These are phyloP conservation scores for Torymus aiolomorphi DNA, from an alignment of 2,888 invertebrate species.

Conservation along the genomic window DNA sequence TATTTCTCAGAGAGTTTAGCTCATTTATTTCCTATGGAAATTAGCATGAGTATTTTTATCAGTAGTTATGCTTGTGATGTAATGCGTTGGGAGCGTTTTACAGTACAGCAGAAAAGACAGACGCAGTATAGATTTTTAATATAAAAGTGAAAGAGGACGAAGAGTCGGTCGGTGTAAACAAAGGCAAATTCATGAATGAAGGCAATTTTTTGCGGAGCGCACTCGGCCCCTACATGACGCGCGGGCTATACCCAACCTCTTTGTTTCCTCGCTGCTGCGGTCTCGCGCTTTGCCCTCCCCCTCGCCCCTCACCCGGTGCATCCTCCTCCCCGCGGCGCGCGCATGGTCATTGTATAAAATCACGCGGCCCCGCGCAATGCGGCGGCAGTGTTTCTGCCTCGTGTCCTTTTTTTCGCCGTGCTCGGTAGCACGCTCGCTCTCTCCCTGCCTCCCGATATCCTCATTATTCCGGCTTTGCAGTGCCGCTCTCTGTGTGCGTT, in stretches of 20 bases:
- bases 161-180: slow-evolving; percentile 61
- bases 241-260: slow-evolving; percentile 48
- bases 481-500: neutral
- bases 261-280: slow-evolving; percentile 29
- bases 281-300: slow-evolving; percentile 38
- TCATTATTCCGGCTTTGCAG: slow-evolving; percentile 47
- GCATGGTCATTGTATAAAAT: slow-evolving; percentile 52
- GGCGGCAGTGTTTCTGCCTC: neutral
- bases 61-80: too few species aligned
- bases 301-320: slow-evolving; percentile 37
- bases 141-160: slow-evolving; percentile 27
- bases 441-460: slow-evolving; percentile 40
- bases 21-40: too few species aligned
- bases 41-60: too few species aligned
- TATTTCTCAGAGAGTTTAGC: neutral
- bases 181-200: slow-evolving; percentile 81
- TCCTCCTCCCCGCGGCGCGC: slow-evolving; percentile 37
- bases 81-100: too few species aligned
- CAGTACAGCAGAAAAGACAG: too few species aligned
- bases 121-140: slow-evolving; percentile 19
- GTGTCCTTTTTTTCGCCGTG: slow-evolving; percentile 31
- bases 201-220: slow-evolving; percentile 76
- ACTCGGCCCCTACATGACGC: slow-evolving; percentile 62
- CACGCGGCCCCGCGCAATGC: slow-evolving; percentile 19
- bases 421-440: slow-evolving; percentile 27